Evolutionary conservation across 2,113 vertebrate species (phyloP), one percentile per base, ranked within the genome.

Genomic region (Phoxinus phoxinus): DNA sequence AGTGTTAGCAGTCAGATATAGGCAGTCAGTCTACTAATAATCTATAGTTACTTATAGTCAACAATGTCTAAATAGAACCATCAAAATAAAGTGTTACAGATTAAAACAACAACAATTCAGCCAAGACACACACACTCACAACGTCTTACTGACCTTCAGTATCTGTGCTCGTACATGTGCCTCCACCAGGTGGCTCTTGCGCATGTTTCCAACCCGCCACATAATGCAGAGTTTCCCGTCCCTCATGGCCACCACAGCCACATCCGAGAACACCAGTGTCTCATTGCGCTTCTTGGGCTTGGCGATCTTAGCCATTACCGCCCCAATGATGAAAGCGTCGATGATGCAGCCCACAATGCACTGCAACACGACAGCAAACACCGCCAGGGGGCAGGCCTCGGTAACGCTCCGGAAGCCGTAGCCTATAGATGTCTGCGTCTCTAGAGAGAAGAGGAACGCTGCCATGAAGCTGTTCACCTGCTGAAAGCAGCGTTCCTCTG

Each of bases 211-310:
- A 1, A 98, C 96, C 72, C 97, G 93, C 97, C 96, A 97, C 96
- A 97, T 97, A 93, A 98, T 95, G 91, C 97, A 97, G 89, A 97
- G 95, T 88, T 96, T 96, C 51, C 90, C 95, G 21, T 97, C 96
- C 51, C 96, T 95, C 89, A 96, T 91, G 0, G 96, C 95, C 90
- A 97, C 95, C n/a, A 97, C 96, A 1, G 97, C 97, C 44, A 94
- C 94, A 77, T 96, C 92, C 0, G 96, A 97, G 91, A 97, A 98
- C 88, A 96, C 91, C 82, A 98, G 92, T 0, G 97, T 98, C 91
- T 96, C 95, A 72, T 97, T 97, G 92, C 97, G 96, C 90, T 97
- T 97, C 94, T 97, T 97, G 93, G 97, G 97, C 94, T 97, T 96
- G 90, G 97, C 96, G 91, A 98, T 97, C 95, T 97, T 97, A 88